Percentiles rank a stretch among this genome's conserved stretches.
Conservation (phyloP, 2,888 invertebrate genomes). For the Nomada fabriciana region DNA sequence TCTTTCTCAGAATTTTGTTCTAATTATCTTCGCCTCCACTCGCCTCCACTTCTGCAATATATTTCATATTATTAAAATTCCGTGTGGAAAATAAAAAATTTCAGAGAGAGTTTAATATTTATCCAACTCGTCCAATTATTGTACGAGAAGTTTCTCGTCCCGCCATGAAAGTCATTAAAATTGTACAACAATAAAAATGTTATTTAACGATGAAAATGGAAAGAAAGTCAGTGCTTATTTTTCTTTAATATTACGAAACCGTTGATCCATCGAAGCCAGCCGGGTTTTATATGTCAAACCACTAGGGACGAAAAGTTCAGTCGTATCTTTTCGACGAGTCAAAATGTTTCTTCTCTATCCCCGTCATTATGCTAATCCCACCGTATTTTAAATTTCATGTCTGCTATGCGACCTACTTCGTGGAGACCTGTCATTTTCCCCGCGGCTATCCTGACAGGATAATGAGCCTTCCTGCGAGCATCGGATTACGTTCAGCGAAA, state of each 20-base stretch:
- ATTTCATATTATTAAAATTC: neutral
- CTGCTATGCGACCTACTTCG: constrained; percentile 68
- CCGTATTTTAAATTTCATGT: constrained; percentile 70
- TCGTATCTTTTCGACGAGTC: constrained; percentile 52
- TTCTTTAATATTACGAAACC: neutral
- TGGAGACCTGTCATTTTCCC: constrained; percentile 70
- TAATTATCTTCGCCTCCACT: too few relatives aligned
- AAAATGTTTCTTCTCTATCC: constrained; percentile 65
- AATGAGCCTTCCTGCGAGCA: constrained; percentile 70
- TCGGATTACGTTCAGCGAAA: constrained; percentile 73
- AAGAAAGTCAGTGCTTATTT: neutral
- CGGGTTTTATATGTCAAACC: constrained; percentile 16
- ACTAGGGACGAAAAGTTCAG: constrained; percentile 27
- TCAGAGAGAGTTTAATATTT: neutral
- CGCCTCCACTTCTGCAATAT: too few relatives aligned
- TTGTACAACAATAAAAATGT: constrained; percentile 11
- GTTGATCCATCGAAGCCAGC: constrained; percentile 21
- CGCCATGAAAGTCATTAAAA: constrained; percentile 17
- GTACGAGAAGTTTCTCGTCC: constrained; percentile 5
- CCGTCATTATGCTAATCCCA: constrained; percentile 73
- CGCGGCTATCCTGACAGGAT: constrained; percentile 72
- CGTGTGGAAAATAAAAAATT: neutral
- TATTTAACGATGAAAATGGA: neutral
- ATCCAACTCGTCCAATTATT: neutral
- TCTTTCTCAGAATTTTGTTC: too few relatives aligned